phyloP scores from a whole-genome alignment of 2,888 invertebrate genomes.

The Acleris sparsana region DNA sequence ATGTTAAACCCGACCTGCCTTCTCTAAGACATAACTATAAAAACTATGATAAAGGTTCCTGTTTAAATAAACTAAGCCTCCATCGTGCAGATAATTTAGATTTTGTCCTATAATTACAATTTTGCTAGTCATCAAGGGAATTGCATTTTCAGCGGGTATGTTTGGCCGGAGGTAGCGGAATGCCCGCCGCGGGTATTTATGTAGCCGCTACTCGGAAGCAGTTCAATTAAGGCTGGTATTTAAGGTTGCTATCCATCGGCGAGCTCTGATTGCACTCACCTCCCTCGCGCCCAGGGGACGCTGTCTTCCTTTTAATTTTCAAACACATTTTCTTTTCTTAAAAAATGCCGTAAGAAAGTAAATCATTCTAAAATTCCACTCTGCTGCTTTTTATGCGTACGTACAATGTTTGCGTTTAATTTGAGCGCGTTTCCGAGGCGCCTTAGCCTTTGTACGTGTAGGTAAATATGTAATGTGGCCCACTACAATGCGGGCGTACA shows the following conservation, averaged over 20 bases:
- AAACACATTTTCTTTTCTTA: constrained; percentile 74
- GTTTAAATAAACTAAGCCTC: constrained; percentile 12
- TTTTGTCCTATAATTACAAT: constrained; percentile 33
- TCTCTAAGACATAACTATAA: neutral
- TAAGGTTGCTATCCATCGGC: constrained; percentile 77
- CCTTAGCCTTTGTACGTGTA: constrained; percentile 35
- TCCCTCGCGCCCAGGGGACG: constrained; percentile 60
- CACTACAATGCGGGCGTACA: constrained; percentile 33
- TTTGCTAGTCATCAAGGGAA: constrained; percentile 38
- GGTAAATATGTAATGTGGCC: constrained; percentile 35
- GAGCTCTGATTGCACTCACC: constrained; percentile 75
- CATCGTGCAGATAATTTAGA: constrained; percentile 24
- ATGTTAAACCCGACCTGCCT: neutral
- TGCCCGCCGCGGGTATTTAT: constrained; percentile 75
- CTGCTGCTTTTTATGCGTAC: constrained; percentile 30
- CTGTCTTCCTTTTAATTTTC: constrained; percentile 78
- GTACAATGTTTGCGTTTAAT: constrained; percentile 36
- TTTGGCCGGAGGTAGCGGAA: constrained; percentile 66
- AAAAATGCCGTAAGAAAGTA: constrained; percentile 45
- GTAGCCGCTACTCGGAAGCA: constrained; percentile 75
- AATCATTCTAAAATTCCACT: constrained; percentile 31
- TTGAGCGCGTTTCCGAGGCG: constrained; percentile 32
- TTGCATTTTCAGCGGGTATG: constrained; percentile 41
- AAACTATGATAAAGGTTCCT: neutral
- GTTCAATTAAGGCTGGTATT: constrained; percentile 83